Conservation (phyloP, 2,888 invertebrate genomes). For the Phaedon cochleariae region DNA sequence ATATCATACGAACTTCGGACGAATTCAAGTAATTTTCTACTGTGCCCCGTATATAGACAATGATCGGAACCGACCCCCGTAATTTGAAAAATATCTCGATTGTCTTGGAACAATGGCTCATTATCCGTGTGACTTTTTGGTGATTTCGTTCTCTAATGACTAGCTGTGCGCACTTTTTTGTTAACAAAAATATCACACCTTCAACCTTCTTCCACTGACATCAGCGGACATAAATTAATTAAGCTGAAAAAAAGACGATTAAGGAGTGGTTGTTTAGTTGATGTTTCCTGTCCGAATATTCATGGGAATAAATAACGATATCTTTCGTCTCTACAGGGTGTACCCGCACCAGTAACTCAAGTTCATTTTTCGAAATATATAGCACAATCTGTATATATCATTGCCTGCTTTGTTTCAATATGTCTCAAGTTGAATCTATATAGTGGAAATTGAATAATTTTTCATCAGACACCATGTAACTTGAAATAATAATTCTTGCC, state of each 20-base stretch:
- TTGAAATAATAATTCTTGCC: too few species aligned
- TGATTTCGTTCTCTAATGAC: constrained; percentile 8
- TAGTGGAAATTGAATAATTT: too few species aligned
- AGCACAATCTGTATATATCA: constrained; percentile 8
- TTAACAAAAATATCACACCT: constrained; percentile 24
- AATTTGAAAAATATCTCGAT: constrained; percentile 28
- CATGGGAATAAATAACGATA: constrained; percentile 24
- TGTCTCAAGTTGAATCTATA: too few species aligned
- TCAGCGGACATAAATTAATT: constrained; percentile 24
- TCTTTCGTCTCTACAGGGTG: too few species aligned
- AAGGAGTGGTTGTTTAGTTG: constrained; percentile 27
- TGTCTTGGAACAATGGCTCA: constrained; percentile 48
- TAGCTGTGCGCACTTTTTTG: constrained; percentile 24
- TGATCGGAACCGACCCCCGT: too few species aligned
- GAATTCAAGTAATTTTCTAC: not conserved
- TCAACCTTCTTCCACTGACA: constrained; percentile 10
- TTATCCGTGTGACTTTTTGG: constrained; percentile 46
- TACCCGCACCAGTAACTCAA: too few species aligned
- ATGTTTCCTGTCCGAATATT: constrained; percentile 28
- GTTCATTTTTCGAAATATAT: too few species aligned
- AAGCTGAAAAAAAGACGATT: constrained; percentile 19
- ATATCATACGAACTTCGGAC: too few species aligned
- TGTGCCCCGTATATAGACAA: not conserved
- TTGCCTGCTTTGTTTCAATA: too few species aligned
- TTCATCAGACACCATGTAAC: too few species aligned